These are phyloP conservation scores for Scolanthus callimorphus DNA, from an alignment of 92 coral and sea anemone genomes.

Conservation along the genomic window DNA sequence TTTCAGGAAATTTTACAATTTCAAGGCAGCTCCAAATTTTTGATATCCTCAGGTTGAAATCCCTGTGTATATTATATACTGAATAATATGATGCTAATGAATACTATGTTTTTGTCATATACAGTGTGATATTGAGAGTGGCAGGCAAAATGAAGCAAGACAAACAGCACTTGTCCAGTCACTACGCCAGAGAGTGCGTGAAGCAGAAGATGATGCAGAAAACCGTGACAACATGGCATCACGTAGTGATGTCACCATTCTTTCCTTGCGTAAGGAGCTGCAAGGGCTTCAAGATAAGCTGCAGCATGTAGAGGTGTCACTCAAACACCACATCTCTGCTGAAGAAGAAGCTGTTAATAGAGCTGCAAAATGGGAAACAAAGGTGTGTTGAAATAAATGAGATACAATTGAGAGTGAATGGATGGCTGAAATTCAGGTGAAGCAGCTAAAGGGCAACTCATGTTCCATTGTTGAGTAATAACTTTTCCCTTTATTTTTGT, in stretches of 20 bases:
- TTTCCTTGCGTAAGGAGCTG: conserved; percentile 81
- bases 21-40: too few species aligned
- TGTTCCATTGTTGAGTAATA: too few species aligned
- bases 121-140: conserved; percentile 97
- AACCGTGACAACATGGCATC: conserved; percentile 84
- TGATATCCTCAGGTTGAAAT: too few species aligned
- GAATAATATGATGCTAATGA: too few species aligned
- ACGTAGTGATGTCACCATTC: conserved; percentile 87
- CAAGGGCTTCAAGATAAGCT: conserved; percentile 83
- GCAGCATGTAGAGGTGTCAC: conserved; percentile 86
- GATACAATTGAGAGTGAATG: too few species aligned
- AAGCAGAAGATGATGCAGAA: conserved; percentile 86
- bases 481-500: too few species aligned
- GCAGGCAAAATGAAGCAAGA: conserved; percentile 92
- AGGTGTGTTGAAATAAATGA: too few species aligned
- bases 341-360: conserved; percentile 85
- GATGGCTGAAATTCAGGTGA: too few species aligned
- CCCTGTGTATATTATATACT: too few species aligned
- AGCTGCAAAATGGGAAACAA: conserved; percentile 82
- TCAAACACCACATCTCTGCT: conserved; percentile 79
- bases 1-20: too few species aligned
- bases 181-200: conserved; percentile 88
- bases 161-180: conserved; percentile 88
- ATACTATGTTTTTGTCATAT: too few species aligned
- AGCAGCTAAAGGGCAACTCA: too few species aligned